Evolutionary conservation across 64 coral and sea anemone genomes (phyloP).

Genomic region (Montipora sp.): DNA sequence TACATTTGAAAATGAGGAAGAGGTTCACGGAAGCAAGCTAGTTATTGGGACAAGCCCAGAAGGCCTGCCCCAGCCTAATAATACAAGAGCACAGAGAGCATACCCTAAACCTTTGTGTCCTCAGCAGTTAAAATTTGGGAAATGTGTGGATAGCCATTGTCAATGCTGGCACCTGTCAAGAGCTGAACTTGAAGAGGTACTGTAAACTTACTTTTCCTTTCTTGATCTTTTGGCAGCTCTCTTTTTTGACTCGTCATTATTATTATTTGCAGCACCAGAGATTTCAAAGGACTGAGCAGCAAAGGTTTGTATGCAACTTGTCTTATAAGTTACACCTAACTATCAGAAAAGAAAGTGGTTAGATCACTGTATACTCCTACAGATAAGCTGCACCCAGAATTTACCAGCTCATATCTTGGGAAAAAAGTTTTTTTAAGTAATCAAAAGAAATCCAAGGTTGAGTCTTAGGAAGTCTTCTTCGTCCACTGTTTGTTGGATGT

Average conservation of each 20-base stretch:
- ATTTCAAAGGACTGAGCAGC: not conserved
- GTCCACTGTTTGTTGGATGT: no score
- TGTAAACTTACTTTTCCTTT: not conserved
- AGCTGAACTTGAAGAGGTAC: slow-evolving; percentile 48
- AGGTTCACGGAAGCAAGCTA: not conserved
- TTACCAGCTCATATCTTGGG: no score
- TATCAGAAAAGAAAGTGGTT: not conserved
- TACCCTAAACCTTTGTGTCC: slow-evolving; percentile 12
- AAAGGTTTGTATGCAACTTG: not conserved
- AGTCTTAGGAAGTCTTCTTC: no score
- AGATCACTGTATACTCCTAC: no score
- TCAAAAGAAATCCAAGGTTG: no score
- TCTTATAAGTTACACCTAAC: no score
- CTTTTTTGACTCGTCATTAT: not conserved
- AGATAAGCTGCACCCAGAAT: no score
- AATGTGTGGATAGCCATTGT: not conserved
- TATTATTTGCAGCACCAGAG: slow-evolving; percentile 10
- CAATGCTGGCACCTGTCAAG: slow-evolving; percentile 18
- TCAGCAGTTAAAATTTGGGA: slow-evolving; percentile 22
- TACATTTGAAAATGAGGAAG: not conserved
- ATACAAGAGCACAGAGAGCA: not conserved
- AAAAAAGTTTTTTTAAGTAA: no score
- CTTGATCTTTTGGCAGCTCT: not conserved
- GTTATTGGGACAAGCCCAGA: slow-evolving; percentile 16
- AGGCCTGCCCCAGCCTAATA: slow-evolving; percentile 4